phyloP scores from a whole-genome alignment of 2,888 invertebrate genomes.

The Hipparchia sbordonii region DNA sequence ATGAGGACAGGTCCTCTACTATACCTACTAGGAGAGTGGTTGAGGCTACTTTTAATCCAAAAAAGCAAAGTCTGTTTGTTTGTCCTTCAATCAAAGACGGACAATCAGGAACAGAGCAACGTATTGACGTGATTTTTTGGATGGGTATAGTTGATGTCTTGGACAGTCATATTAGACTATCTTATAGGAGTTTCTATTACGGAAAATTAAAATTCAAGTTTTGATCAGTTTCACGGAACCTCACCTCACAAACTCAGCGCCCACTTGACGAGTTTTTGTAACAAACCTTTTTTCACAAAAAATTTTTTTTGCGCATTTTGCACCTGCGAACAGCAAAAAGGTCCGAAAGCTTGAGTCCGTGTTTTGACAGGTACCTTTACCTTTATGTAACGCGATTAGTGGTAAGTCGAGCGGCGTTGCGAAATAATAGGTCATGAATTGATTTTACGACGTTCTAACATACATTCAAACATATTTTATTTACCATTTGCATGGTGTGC shows the following conservation, averaged over 20 bases:
- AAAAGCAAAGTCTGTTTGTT: too few relatives aligned
- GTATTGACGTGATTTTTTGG: too few relatives aligned
- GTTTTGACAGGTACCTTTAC: slow-evolving; percentile 75
- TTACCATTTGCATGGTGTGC: too few relatives aligned
- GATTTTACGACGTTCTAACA: slow-evolving; percentile 28
- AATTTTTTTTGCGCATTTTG: slow-evolving; percentile 57
- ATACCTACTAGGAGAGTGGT: too few relatives aligned
- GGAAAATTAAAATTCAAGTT: not conserved
- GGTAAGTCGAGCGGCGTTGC: slow-evolving; percentile 36
- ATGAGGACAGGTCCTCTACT: too few relatives aligned
- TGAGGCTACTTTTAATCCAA: too few relatives aligned
- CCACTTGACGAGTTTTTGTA: slow-evolving; percentile 9
- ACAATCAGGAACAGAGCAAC: too few relatives aligned
- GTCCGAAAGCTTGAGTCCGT: slow-evolving; percentile 51
- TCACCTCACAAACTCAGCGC: not conserved
- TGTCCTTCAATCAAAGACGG: too few relatives aligned
- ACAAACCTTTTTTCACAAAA: slow-evolving; percentile 44
- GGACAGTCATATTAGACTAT: too few relatives aligned
- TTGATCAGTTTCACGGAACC: not conserved
- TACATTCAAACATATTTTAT: slow-evolving; percentile 1
- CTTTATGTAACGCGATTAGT: slow-evolving; percentile 52
- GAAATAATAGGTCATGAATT: slow-evolving; percentile 36
- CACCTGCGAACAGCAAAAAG: slow-evolving; percentile 70
- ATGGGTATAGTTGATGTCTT: too few relatives aligned
- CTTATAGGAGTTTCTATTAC: too few relatives aligned